Evolutionary conservation across 2,888 invertebrate species (phyloP).

Genomic region (Ichneumoninae sp.): DNA sequence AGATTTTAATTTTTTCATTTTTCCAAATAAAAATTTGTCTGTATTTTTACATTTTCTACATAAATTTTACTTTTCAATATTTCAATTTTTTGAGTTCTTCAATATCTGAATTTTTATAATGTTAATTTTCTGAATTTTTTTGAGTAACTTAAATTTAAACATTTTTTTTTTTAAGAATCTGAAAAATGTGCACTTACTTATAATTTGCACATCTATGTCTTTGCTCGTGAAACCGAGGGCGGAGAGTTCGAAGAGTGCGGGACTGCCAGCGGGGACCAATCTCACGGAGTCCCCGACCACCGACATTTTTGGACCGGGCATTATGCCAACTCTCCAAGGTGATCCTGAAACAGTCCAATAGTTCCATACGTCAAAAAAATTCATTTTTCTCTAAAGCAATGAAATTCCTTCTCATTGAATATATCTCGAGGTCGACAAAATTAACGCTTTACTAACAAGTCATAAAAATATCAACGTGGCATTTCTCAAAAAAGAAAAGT

Average conservation of each 20-base stretch:
- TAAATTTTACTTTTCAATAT: background rate
- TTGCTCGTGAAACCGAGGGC: constrained; percentile 87
- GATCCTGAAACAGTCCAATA: constrained; percentile 88
- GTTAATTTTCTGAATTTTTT: too few species aligned
- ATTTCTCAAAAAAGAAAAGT: background rate
- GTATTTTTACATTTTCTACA: background rate
- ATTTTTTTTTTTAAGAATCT: background rate
- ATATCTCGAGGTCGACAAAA: too few species aligned
- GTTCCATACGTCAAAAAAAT: constrained; percentile 2
- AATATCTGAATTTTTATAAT: too few species aligned
- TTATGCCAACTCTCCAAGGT: constrained; percentile 97
- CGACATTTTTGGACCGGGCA: constrained; percentile 91
- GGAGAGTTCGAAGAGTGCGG: constrained; percentile 95
- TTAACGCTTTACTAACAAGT: background rate
- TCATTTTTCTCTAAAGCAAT: background rate
- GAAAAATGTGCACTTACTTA: constrained; percentile 86
- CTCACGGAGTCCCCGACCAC: constrained; percentile 95
- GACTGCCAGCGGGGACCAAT: constrained; percentile 95
- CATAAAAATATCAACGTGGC: background rate
- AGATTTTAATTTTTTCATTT: background rate
- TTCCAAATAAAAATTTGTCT: background rate
- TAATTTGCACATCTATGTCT: constrained; percentile 86
- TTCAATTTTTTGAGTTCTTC: background rate
- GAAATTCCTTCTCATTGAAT: background rate
- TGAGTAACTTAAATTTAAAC: too few species aligned